Base-by-base conservation (phyloP, 2,113 vertebrate genomes). In the Sitta europaea region DNA sequence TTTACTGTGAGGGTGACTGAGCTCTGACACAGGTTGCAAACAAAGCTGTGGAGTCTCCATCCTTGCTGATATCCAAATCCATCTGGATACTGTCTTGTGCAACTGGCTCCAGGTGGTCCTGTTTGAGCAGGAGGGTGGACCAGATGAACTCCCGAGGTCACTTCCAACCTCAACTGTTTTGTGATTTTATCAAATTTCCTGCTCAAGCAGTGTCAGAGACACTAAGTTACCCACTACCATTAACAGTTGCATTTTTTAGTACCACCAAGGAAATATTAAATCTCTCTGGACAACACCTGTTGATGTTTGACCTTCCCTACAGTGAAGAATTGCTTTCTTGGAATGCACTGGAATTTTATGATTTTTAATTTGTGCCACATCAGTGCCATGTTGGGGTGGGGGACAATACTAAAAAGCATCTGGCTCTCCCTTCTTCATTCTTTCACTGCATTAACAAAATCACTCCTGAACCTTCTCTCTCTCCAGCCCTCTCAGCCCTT, bases 361-460 rank as follows among this genome's bases (percentile, higher is more conserved):
- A 21, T 25, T 73, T 90, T 67, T 48, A 23, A 29, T 67, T 57
- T 71, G 19, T 48, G 20, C 31, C 19, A 10, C 50, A 66, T 14
- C 40, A 33, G n/a, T 45, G 33, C 10, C 6, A 1, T 27, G 31
- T 43, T 1, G 0, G 10, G 13, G 22, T 21, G 16, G 7, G 5
- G 3, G 12, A 16, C 40, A 55, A 24, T 57, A 50, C 5, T 47
- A 15, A 70, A 23, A 73, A 42, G 21, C 66, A n/a, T 25, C 25
- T 21, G 8, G 8, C 6, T 77, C 12, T 10, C 10, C 47, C 19
- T 72, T 90, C 42, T 58, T 89, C 33, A 58, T 58, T 55, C 20
- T 23, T 13, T 59, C 3, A 2, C 8, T 35, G 31, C 29, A 57
- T 2, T 42, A 58, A 11, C 8, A 75, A 53, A 70, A 61, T 19